phyloP scores from a whole-genome alignment of 2,888 invertebrate species.

The Antitype chi region DNA sequence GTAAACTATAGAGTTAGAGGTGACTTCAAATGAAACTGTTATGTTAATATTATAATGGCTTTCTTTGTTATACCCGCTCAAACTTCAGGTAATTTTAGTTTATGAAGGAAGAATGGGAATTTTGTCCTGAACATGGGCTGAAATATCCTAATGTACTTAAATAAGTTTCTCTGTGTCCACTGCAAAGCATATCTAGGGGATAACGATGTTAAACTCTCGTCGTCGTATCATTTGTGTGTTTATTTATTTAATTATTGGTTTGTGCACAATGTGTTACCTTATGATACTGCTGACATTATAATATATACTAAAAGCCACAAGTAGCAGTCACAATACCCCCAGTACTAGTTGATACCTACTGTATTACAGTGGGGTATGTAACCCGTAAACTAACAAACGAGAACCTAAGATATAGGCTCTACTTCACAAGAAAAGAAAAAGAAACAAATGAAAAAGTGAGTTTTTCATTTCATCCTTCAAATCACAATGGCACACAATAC shows the following conservation, averaged over 20 bases:
- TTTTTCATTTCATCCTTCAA: background rate
- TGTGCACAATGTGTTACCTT: too few species aligned
- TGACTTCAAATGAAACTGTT: conserved; percentile 54
- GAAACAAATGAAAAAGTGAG: too few species aligned
- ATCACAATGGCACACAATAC: conserved; percentile 20
- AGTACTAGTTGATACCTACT: too few species aligned
- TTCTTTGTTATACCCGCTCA: conserved; percentile 36
- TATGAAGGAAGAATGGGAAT: background rate
- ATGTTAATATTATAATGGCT: conserved; percentile 33
- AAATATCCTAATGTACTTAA: background rate
- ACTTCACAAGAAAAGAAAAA: too few species aligned
- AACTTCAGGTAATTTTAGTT: conserved; percentile 12
- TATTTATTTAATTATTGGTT: too few species aligned
- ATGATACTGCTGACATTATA: too few species aligned
- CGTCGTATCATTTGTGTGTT: too few species aligned
- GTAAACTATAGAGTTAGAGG: conserved; percentile 50
- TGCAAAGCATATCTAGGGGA: background rate
- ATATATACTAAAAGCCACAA: too few species aligned
- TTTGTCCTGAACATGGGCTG: background rate
- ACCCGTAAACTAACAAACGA: too few species aligned
- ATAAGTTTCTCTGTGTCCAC: background rate
- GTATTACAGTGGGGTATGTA: too few species aligned
- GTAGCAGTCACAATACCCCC: too few species aligned
- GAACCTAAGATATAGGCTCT: too few species aligned
- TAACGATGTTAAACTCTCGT: background rate